phyloP scores from a whole-genome alignment of 2,113 vertebrate species.

The Saimiri boliviensis region DNA sequence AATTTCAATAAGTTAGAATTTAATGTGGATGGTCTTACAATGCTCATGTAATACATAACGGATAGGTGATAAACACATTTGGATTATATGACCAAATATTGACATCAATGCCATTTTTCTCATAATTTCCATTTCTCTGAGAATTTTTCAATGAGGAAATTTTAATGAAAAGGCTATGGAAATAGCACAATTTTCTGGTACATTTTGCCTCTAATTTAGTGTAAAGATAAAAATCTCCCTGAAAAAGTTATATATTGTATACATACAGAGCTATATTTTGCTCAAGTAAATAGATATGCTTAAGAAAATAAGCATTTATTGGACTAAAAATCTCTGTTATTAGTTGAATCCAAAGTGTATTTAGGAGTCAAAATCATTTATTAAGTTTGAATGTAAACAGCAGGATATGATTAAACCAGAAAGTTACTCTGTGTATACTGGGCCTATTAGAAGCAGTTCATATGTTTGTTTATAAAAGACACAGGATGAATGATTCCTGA shows the following conservation, averaged over 20 bases:
- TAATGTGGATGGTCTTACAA: background rate
- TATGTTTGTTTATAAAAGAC: background rate
- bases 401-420: background rate
- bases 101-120: constrained; percentile 7
- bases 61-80: background rate
- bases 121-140: background rate
- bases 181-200: background rate
- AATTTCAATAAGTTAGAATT: background rate
- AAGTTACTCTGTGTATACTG: background rate
- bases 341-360: background rate
- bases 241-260: rapidly evolving
- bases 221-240: background rate
- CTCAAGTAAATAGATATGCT: background rate
- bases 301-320: constrained; percentile 8
- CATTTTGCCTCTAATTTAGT: background rate
- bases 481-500: background rate
- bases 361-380: background rate
- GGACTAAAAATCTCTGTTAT: background rate
- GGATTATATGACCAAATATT: background rate
- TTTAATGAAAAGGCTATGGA: background rate
- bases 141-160: constrained; percentile 3
- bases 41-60: background rate
- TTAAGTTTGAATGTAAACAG: background rate
- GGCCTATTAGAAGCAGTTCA: background rate
- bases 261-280: background rate